These are phyloP conservation scores for Parnassius glacialis DNA, from an alignment of 2,888 invertebrate species.

Conservation along the genomic window DNA sequence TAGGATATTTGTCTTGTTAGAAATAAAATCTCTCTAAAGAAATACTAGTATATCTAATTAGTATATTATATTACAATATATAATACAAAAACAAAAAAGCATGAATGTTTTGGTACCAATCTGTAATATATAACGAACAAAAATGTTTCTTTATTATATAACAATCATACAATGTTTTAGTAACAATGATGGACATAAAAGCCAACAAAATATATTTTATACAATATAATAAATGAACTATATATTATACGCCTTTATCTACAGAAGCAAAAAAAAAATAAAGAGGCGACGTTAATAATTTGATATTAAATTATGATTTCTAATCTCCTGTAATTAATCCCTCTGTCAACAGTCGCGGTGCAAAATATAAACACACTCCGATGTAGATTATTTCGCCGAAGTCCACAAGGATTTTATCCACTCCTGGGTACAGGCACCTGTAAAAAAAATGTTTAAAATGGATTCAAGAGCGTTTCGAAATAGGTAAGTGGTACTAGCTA, in stretches of 20 bases:
- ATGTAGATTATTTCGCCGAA: constrained; percentile 44
- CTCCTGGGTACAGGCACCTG: constrained; percentile 42
- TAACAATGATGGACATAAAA: constrained; percentile 51
- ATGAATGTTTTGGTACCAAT: constrained; percentile 52
- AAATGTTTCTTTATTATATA: constrained; percentile 59
- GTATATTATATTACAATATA: not conserved
- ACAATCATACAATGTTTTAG: constrained; percentile 45
- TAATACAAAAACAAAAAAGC: constrained; percentile 30
- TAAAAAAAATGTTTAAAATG: constrained; percentile 22
- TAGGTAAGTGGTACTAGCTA: no score
- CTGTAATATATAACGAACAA: constrained; percentile 52
- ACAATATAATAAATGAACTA: constrained; percentile 54
- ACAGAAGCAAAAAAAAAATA: constrained; percentile 44
- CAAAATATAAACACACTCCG: constrained; percentile 54
- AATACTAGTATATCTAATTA: no score
- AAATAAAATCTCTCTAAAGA: no score
- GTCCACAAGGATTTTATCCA: constrained; percentile 35
- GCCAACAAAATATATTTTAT: constrained; percentile 54
- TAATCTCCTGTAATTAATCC: constrained; percentile 1
- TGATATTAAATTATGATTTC: constrained; percentile 34
- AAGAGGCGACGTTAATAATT: constrained; percentile 38
- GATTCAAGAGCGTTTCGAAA: not conserved
- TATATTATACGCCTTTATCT: constrained; percentile 45
- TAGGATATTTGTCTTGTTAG: no score
- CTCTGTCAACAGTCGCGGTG: constrained; percentile 38